phyloP scores from a whole-genome alignment of 2,797 vertebrate species.

The Bovichtus variegatus region DNA sequence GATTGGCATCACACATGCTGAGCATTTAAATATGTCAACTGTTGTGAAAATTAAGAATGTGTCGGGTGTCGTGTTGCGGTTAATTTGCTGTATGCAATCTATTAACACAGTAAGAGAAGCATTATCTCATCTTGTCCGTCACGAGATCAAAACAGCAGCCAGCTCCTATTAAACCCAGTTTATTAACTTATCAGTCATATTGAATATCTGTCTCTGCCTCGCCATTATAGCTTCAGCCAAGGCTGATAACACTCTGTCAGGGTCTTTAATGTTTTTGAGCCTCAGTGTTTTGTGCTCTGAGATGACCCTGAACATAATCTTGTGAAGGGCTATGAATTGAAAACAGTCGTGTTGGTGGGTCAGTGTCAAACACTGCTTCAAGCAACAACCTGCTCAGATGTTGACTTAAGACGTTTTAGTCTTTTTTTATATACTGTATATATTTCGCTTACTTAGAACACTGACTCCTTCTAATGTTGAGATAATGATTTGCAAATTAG shows the following conservation, averaged over 20 bases:
- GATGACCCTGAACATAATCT: slow-evolving; percentile 13
- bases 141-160: slow-evolving; percentile 32
- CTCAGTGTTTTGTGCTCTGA: not conserved
- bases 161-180: slow-evolving; percentile 32
- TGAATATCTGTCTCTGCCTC: slow-evolving; percentile 11
- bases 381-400: not conserved
- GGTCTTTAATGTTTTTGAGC: not conserved
- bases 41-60: not conserved
- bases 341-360: not conserved
- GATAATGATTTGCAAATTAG: not conserved
- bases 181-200: slow-evolving; percentile 42
- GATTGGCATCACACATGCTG: not conserved
- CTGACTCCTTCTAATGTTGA: not conserved
- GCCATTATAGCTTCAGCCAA: slow-evolving; percentile 17
- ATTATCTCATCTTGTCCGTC: not conserved
- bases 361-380: slow-evolving; percentile 12
- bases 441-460: not conserved
- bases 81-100: slow-evolving; percentile 4
- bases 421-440: too few species aligned
- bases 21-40: slow-evolving; percentile 13
- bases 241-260: slow-evolving; percentile 1
- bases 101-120: not conserved
- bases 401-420: not conserved
- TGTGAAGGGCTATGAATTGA: slow-evolving; percentile 11
- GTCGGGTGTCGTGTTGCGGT: not conserved